Base-by-base conservation (phyloP, 2,113 vertebrate genomes). In the Clinocottus analis region DNA sequence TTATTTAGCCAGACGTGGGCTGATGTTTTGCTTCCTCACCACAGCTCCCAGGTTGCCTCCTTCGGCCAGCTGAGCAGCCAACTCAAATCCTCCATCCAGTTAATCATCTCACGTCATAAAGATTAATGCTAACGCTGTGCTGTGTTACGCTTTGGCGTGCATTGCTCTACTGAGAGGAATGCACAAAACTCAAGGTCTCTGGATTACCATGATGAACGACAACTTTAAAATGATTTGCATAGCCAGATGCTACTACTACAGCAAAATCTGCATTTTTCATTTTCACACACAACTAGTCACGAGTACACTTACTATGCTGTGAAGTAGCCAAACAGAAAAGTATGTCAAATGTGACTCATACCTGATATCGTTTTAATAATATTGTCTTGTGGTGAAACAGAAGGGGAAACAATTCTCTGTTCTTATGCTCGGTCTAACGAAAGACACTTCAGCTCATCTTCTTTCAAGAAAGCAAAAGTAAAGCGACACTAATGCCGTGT, bases 11-110 rank as follows among this genome's bases (percentile, higher is more conserved):
- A 75, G 79, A 43, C 80, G 55, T 49, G 61, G 66, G 47, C 51
- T 7, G 41, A 60, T 90, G 85, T 92, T 94, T 93, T 89, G 70
- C 81, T 87, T 89, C 86, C 80, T 87, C 61, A 53, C 89, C 83
- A 43, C 87, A 89, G 74, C 79, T 87, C 81, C 79, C 78, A 56
- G 58, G 81, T 85, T 77, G 72, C 80, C 72, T 88, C 83, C 74
- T 72, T 71, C 33, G 27, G 79, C 74, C 68, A 0, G 21, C 45
- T 58, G 47, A 67, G 69, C 41, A 68, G 88, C 83, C 87, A 93
- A 91, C 86, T 86, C 88, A 88, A 90, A 88, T 80, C 70, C 65
- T 82, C 53, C 27, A 45, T 72, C 78, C 47, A 75, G 77, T 86
- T 87, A 88, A 91, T 91, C 83, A 85, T 72, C 23, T 60, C 63